Evolutionary conservation across 2,797 vertebrate species (phyloP), one percentile per base, ranked within the genome.

Genomic region (Microhierax caerulescens): DNA sequence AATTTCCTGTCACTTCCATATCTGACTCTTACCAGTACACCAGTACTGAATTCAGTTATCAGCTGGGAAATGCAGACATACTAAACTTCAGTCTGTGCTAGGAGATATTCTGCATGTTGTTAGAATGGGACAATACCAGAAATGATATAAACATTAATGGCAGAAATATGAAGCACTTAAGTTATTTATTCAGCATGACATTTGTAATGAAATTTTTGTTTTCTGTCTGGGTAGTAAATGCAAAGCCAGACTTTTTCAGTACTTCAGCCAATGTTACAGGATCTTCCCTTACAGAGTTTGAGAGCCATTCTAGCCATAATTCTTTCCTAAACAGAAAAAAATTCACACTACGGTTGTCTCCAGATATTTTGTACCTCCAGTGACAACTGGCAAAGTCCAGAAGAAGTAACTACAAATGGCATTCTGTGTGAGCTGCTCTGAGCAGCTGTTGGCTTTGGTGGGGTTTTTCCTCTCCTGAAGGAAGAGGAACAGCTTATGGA

Each of bases 41-140:
- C 85, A 94, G 69, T 57, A 85, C 69, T 95, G 96, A 97, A 97
- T 97, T 96, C 30, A 20, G 79, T 97, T 97, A 97, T 95, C 96
- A 96, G 93, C 94, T 95, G 91, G 63, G 79, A 97, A 97, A 93
- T 63, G 57, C 90, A 94, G 91, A 86, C 88, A 88, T 37, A 74
- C 81, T 91, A 79, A 91, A 93, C 53, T 78, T 64, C 45, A 81
- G 80, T 37, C 91, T 92, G 39, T 76, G 24, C 37, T 65, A 61
- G 67, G 74, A 82, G 41, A 30, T n/a, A 91, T 89, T 85, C 87
- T 91, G 85, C 30, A 41, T 47, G 50, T 74, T 67, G 59, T 88
- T 91, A 77, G 74, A 69, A 74, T 24, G 30, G 77, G 59, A 65
- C 61, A 78, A 53, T 25, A 90, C 41, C 50, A 93, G 47, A 91